These are phyloP conservation scores for Eupelmus urozonus DNA, from an alignment of 2,888 invertebrate genomes.

Conservation along the genomic window DNA sequence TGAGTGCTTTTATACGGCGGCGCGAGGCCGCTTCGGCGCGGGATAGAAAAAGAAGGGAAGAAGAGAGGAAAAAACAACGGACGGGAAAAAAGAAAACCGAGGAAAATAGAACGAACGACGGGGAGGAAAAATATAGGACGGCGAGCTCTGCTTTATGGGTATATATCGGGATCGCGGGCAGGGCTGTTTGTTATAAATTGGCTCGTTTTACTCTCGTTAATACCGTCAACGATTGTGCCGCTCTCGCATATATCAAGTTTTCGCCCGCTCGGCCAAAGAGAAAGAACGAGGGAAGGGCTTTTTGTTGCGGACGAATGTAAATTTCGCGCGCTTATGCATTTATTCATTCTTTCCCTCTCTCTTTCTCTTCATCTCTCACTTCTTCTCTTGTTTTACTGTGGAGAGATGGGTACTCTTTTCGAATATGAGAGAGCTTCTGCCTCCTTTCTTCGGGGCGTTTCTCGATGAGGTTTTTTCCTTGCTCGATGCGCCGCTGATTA, in stretches of 20 bases:
- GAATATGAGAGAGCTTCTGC: no score
- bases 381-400: no score
- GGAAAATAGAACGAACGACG: neutral
- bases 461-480: neutral
- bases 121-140: neutral
- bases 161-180: conserved; percentile 11
- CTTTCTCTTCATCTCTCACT: neutral
- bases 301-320: conserved; percentile 61
- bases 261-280: neutral
- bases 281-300: neutral
- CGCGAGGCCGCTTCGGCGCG: neutral
- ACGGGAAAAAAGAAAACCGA: neutral
- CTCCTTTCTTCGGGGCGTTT: no score
- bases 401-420: no score
- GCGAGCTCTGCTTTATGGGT: neutral
- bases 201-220: conserved; percentile 42
- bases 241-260: neutral
- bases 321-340: conserved; percentile 65
- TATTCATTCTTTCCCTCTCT: conserved; percentile 62
- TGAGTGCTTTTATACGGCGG: conserved; percentile 44
- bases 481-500: neutral
- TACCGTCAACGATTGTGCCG: conserved; percentile 10
- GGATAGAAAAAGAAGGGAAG: neutral
- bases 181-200: conserved; percentile 44
- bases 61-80: neutral